A percentile compares a stretch with the other conserved stretches of the same genome.
These are phyloP conservation scores for Ailurus styani DNA, from an alignment of 2,113 vertebrate genomes.

Conservation along the genomic window DNA sequence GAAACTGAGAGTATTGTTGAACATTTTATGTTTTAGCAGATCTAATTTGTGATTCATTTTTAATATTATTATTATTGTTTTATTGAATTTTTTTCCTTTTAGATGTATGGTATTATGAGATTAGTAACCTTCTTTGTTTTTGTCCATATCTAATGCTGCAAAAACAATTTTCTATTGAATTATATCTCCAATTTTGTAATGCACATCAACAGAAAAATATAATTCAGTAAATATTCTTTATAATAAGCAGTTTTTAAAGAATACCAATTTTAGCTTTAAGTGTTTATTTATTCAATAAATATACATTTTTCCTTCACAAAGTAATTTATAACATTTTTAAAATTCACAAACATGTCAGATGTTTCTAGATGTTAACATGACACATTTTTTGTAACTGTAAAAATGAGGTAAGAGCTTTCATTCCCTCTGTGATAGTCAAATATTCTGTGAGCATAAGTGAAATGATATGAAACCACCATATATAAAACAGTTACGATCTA, in stretches of 20 bases:
- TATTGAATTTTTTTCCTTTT: not conserved
- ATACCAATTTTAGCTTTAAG: not conserved
- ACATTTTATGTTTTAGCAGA: not conserved
- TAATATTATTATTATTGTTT: not conserved
- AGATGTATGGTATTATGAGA: not conserved
- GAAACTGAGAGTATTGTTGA: not conserved
- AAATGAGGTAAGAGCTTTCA: not conserved
- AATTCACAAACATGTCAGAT: not conserved
- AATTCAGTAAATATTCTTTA: not conserved
- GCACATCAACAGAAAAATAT: not conserved
- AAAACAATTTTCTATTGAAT: not conserved
- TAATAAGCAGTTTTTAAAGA: not conserved
- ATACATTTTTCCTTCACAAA: not conserved
- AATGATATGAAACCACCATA: not conserved
- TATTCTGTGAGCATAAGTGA: not conserved
- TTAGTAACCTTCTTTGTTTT: not conserved
- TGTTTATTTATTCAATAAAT: not conserved
- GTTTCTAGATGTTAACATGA: not conserved
- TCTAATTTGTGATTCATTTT: constrained; percentile 17
- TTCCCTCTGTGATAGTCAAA: not conserved
- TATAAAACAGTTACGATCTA: not conserved
- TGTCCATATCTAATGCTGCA: not conserved
- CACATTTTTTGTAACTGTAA: not conserved
- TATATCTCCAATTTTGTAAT: not conserved
- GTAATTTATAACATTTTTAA: not conserved